Evolutionary conservation across 1,140 invertebrate species (phyloP).

Genomic region (Hyles euphorbiae): DNA sequence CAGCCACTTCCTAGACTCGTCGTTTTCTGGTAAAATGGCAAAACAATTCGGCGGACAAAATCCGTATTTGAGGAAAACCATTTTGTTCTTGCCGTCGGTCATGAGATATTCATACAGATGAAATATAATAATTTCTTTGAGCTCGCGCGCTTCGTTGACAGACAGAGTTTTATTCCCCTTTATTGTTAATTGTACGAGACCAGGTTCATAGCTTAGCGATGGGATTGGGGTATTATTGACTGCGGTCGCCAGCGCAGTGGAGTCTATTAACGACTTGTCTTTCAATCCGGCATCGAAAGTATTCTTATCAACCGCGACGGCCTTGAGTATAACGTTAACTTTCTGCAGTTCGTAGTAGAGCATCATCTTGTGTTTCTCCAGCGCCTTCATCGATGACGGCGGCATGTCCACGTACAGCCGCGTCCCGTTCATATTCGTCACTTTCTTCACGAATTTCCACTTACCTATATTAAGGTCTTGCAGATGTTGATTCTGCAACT

Average conservation of each 20-base stretch:
- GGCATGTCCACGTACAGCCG: constrained; percentile 63
- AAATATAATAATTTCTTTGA: constrained; percentile 52
- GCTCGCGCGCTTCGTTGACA: constrained; percentile 37
- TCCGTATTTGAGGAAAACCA: constrained; percentile 56
- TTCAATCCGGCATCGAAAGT: constrained; percentile 54
- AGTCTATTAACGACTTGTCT: constrained; percentile 26
- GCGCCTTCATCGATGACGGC: constrained; percentile 44
- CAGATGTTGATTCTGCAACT: constrained; percentile 52
- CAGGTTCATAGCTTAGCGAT: constrained; percentile 28
- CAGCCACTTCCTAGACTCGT: constrained; percentile 50
- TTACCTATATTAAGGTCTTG: constrained; percentile 50
- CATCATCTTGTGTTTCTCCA: constrained; percentile 50
- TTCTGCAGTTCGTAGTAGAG: constrained; percentile 64
- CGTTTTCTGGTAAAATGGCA: constrained; percentile 49
- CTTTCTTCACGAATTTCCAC: constrained; percentile 63
- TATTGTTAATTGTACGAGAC: constrained; percentile 42
- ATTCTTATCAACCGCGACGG: constrained; percentile 56
- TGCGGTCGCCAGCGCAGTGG: constrained; percentile 16
- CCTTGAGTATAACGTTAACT: constrained; percentile 57
- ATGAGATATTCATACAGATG: constrained; percentile 51
- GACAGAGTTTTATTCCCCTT: constrained; percentile 40
- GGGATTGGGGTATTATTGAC: constrained; percentile 38
- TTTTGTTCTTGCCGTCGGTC: constrained; percentile 30
- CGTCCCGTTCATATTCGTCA: constrained; percentile 49
- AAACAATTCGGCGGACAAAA: constrained; percentile 45